Evolutionary conservation across 1,140 invertebrate genomes (phyloP).

Genomic region (Drosophila sp.): DNA sequence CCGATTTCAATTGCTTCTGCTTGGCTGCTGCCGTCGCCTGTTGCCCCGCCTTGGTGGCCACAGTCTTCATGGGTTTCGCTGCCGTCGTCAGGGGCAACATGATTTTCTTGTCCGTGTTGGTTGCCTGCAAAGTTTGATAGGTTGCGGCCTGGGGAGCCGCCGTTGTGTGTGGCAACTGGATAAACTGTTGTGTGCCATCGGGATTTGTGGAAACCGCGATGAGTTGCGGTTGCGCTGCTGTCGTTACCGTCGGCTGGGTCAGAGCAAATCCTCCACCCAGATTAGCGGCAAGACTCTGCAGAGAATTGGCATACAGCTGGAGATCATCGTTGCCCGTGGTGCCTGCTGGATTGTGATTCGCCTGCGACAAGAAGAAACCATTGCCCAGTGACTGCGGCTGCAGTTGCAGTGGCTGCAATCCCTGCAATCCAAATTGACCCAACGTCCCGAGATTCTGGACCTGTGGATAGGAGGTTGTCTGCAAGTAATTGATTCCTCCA

Average conservation of each 20-base stretch:
- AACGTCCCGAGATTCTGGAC: constrained; percentile 74
- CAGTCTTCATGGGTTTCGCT: constrained; percentile 66
- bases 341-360: constrained; percentile 33
- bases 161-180: constrained; percentile 66
- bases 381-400: constrained; percentile 72
- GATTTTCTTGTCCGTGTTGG: constrained; percentile 78
- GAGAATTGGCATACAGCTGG: constrained; percentile 69
- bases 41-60: constrained; percentile 69
- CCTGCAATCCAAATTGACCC: constrained; percentile 67
- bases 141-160: constrained; percentile 42
- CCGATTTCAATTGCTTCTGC: constrained; percentile 68
- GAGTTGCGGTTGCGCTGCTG: constrained; percentile 62
- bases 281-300: constrained; percentile 73
- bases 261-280: constrained; percentile 68
- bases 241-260: constrained; percentile 53
- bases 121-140: constrained; percentile 73
- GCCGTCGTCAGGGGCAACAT: constrained; percentile 53
- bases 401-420: constrained; percentile 66
- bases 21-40: constrained; percentile 67
- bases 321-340: constrained; percentile 53
- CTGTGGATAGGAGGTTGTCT: constrained; percentile 60
- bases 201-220: constrained; percentile 76
- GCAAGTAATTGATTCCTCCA: constrained; percentile 67
- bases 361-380: constrained; percentile 73
- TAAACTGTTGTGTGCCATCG: constrained; percentile 77